phyloP scores from a whole-genome alignment of 2,888 invertebrate genomes.

The Parochlus steinenii region DNA sequence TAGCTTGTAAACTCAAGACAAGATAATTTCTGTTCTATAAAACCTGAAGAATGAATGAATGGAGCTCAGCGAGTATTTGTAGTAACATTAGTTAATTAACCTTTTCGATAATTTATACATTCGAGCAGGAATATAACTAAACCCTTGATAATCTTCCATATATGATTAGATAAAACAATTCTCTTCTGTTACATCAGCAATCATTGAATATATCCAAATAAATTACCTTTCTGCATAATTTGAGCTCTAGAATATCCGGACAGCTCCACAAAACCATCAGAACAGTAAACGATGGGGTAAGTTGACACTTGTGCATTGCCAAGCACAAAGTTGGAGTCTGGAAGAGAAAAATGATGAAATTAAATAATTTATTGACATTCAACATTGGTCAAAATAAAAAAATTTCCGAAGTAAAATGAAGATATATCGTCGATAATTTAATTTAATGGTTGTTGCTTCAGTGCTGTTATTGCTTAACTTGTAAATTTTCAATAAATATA shows the following conservation, averaged over 20 bases:
- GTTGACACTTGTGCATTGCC: conserved; percentile 84
- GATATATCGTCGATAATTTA: no score
- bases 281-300: conserved; percentile 91
- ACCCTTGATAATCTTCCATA: no score
- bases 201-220: background rate
- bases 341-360: conserved; percentile 20
- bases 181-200: no score
- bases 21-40: no score
- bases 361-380: conserved; percentile 10
- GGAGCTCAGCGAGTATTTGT: no score
- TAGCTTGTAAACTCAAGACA: no score
- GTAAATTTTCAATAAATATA: no score
- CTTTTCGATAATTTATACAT: background rate
- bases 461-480: no score
- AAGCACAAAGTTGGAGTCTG: conserved; percentile 93
- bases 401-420: background rate
- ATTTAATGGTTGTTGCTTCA: no score
- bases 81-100: no score
- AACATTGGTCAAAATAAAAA: background rate
- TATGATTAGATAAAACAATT: background rate
- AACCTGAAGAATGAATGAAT: no score
- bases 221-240: conserved; percentile 78
- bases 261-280: conserved; percentile 91
- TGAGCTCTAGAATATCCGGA: conserved; percentile 85
- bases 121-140: background rate